phyloP scores from a whole-genome alignment of 2,113 vertebrate species.

The Oreochromis spilurus region DNA sequence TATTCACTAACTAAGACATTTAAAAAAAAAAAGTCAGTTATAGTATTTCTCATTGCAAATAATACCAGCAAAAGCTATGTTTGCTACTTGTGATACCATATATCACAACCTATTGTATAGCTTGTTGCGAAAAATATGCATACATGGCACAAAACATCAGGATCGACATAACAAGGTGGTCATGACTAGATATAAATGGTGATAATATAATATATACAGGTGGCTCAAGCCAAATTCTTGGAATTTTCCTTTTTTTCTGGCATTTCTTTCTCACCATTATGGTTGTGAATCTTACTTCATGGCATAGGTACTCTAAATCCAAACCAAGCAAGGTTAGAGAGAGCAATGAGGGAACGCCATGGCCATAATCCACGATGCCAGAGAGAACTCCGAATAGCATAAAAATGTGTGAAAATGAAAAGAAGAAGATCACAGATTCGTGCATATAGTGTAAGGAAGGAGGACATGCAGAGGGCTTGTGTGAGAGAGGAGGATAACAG shows the following conservation, averaged over 20 bases:
- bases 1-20: neutral
- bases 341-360: neutral
- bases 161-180: neutral
- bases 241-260: neutral
- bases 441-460: neutral
- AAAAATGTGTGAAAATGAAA: neutral
- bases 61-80: neutral
- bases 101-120: neutral
- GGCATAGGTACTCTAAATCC: neutral
- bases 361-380: neutral
- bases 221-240: neutral
- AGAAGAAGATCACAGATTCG: neutral
- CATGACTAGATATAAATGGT: neutral
- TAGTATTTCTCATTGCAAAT: neutral
- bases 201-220: neutral
- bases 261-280: neutral
- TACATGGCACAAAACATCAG: neutral
- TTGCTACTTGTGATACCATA: neutral
- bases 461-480: neutral
- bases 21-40: rapidly evolving
- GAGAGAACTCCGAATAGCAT: neutral
- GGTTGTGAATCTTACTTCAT: neutral
- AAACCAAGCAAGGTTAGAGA: neutral
- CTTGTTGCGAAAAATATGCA: neutral
- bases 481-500: neutral